A percentile compares a stretch with the other conserved stretches of the same genome.
phyloP scores from a whole-genome alignment of 2,888 invertebrate species.

The Campaea margaritaria region DNA sequence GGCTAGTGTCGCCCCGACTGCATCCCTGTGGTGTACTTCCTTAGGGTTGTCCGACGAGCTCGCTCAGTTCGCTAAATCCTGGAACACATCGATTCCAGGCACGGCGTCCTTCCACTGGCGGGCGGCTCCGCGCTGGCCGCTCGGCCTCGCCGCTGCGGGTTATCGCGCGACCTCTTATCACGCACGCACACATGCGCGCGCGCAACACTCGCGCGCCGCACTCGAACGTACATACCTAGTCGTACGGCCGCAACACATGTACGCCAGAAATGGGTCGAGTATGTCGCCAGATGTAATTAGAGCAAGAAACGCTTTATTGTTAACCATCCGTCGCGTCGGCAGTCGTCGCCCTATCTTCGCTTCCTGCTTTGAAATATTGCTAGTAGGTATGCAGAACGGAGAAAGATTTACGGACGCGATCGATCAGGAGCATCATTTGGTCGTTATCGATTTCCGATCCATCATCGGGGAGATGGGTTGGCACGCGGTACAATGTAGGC shows the following conservation, averaged over 20 bases:
- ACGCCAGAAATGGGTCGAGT: constrained; percentile 57
- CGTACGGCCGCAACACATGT: constrained; percentile 17
- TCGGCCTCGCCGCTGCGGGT: constrained; percentile 49
- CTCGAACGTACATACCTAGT: not conserved
- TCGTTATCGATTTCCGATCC: constrained; percentile 4
- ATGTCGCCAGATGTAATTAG: constrained; percentile 63
- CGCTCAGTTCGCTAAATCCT: too few relatives aligned
- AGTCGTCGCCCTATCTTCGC: constrained; percentile 26
- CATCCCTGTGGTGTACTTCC: too few relatives aligned
- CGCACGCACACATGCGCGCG: constrained; percentile 43
- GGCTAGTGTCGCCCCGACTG: too few relatives aligned
- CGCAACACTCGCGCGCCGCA: constrained; percentile 7
- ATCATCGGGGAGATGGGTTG: not conserved
- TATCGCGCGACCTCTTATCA: constrained; percentile 71
- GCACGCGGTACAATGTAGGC: constrained; percentile 1
- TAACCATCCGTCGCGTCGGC: constrained; percentile 40
- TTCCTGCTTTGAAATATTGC: constrained; percentile 8
- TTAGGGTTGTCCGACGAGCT: too few relatives aligned
- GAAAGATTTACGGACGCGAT: constrained; percentile 1
- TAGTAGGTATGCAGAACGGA: not conserved
- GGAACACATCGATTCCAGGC: not conserved
- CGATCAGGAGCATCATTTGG: constrained; percentile 1
- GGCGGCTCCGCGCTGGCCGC: not conserved
- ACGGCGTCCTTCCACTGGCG: constrained; percentile 12
- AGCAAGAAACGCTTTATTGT: constrained; percentile 62